These are phyloP conservation scores for Hippocampus abdominalis DNA, from an alignment of 2,113 vertebrate genomes.

Conservation along the genomic window DNA sequence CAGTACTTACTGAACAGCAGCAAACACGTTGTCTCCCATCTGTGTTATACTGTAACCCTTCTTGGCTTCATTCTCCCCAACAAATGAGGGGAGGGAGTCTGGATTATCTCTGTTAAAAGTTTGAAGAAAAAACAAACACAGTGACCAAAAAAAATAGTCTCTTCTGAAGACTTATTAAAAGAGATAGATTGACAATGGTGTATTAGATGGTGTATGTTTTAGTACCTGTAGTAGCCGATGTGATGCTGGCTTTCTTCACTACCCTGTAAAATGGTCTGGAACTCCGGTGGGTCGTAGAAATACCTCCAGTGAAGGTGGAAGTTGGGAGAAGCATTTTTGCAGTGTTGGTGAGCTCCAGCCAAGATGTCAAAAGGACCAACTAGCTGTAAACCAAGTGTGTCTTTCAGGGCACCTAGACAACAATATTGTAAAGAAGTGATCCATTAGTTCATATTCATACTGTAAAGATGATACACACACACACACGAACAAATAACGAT, in stretches of 20 bases:
- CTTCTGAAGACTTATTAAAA: background rate
- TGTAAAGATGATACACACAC: too few species aligned
- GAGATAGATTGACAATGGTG: background rate
- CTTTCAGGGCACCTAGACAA: constrained; percentile 78
- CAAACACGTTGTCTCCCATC: constrained; percentile 90
- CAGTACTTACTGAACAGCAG: constrained; percentile 86
- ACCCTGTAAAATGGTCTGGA: constrained; percentile 86
- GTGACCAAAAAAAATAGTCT: background rate
- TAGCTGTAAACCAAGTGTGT: constrained; percentile 80
- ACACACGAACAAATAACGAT: background rate
- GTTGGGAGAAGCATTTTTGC: constrained; percentile 71
- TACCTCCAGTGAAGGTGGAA: constrained; percentile 92
- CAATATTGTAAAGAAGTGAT: background rate
- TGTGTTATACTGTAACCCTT: constrained; percentile 83
- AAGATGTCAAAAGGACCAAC: constrained; percentile 94
- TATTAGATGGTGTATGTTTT: background rate
- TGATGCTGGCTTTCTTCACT: constrained; percentile 83
- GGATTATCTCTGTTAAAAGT: constrained; percentile 80
- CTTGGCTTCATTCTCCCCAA: constrained; percentile 88
- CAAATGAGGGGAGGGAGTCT: constrained; percentile 84
- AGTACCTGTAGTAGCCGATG: constrained; percentile 95
- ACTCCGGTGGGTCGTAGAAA: constrained; percentile 96
- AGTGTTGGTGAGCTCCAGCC: constrained; percentile 80
- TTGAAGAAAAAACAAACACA: constrained; percentile 11
- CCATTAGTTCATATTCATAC: background rate